These are phyloP conservation scores for Nannospalax galili DNA, from an alignment of 2,113 vertebrate species.

Conservation along the genomic window DNA sequence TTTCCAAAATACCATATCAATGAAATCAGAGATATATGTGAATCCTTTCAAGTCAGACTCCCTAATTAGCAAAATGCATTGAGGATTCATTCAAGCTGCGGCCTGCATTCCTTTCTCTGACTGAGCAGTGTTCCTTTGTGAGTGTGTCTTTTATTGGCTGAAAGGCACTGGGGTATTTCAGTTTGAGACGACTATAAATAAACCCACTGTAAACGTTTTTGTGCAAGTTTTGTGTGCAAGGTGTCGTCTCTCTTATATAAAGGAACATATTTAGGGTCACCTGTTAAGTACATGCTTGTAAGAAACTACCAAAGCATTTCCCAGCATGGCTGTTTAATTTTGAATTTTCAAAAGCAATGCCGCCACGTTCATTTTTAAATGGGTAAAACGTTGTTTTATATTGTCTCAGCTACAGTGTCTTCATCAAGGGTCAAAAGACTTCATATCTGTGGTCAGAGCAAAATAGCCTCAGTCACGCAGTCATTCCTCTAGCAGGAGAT, in stretches of 20 bases:
- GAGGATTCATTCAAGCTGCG: not conserved
- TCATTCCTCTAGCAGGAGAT: not conserved
- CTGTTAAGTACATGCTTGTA: not conserved
- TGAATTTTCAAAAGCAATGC: not conserved
- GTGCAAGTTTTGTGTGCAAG: not conserved
- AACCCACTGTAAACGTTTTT: not conserved
- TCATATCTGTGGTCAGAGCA: not conserved
- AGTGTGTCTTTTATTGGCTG: not conserved
- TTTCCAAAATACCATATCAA: not conserved
- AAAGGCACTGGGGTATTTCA: not conserved
- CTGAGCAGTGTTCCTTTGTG: not conserved
- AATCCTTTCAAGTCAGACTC: not conserved
- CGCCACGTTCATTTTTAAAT: not conserved
- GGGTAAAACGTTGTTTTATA: not conserved
- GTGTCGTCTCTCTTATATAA: constrained; percentile 26
- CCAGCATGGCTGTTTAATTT: not conserved
- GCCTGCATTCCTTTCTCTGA: not conserved
- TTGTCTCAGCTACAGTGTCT: not conserved
- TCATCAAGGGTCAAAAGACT: not conserved
- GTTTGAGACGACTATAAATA: not conserved
- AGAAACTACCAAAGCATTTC: not conserved
- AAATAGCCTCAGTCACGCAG: not conserved
- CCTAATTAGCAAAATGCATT: not conserved
- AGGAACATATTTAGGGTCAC: not conserved
- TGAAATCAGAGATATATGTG: not conserved